Evolutionary conservation across 2,888 invertebrate genomes (phyloP).

Genomic region (Girardia tigrina): DNA sequence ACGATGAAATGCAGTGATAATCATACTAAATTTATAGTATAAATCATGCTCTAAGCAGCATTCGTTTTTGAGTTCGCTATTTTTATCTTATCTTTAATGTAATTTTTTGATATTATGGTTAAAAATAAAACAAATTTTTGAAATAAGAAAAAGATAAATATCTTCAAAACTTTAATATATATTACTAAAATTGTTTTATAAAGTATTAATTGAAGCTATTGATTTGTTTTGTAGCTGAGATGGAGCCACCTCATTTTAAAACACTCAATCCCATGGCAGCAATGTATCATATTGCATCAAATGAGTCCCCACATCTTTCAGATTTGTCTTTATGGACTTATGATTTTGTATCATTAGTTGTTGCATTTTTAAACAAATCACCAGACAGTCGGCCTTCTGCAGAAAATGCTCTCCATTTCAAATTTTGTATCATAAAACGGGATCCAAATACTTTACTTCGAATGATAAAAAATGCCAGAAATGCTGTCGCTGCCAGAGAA

Average conservation of each 20-base stretch:
- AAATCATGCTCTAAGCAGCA: no score
- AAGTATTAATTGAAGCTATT: no score
- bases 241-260: slow-evolving; percentile 91
- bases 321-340: not conserved
- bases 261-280: slow-evolving; percentile 98
- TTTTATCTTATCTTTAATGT: no score
- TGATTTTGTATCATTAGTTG: not conserved
- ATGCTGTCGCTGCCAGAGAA: not conserved
- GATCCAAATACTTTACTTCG: not conserved
- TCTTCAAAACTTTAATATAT: no score
- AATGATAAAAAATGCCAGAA: slow-evolving; percentile 12
- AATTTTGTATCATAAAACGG: not conserved
- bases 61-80: no score
- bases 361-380: not conserved
- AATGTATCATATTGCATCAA: slow-evolving; percentile 97
- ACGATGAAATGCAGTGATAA: no score
- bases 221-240: slow-evolving; percentile 66
- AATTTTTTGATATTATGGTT: no score
- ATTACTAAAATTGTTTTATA: no score
- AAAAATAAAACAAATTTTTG: no score
- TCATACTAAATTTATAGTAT: no score
- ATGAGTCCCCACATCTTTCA: slow-evolving; percentile 76
- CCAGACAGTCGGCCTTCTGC: slow-evolving; percentile 19
- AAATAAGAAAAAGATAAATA: no score
- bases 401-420: not conserved